Conservation (phyloP, 1,140 invertebrate genomes). For the Leguminivora glycinivorella region DNA sequence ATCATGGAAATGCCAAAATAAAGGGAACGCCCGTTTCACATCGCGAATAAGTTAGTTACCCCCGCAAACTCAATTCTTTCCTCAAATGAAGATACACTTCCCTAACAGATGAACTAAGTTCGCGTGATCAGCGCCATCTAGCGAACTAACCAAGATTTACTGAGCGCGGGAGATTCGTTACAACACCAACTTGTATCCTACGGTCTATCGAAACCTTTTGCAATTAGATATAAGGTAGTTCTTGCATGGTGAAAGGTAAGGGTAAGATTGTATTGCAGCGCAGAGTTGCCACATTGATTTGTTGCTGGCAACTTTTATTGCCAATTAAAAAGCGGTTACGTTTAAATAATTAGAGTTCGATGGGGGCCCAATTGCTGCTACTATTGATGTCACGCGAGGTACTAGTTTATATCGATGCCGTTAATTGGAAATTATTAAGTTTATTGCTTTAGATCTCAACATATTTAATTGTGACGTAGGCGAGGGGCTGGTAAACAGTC, state of each 20-base stretch:
- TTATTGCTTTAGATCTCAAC: too few relatives aligned
- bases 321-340: conserved; percentile 28
- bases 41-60: neutral
- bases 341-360: conserved; percentile 28
- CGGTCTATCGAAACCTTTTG: neutral
- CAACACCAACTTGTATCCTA: neutral
- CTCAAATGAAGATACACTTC: conserved; percentile 5
- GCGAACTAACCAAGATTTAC: conserved; percentile 26
- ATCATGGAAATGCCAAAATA: neutral
- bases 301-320: conserved; percentile 29
- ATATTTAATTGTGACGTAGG: too few relatives aligned
- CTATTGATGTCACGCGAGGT: conserved; percentile 17
- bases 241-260: neutral
- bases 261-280: neutral
- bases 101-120: conserved; percentile 12
- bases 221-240: neutral
- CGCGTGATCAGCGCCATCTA: conserved; percentile 22
- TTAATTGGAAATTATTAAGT: too few relatives aligned
- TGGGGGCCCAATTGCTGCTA: neutral
- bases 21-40: neutral
- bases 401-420: too few relatives aligned
- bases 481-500: too few relatives aligned
- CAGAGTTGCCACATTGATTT: conserved; percentile 28
- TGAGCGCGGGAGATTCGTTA: conserved; percentile 17
- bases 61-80: conserved; percentile 2